Base-by-base conservation (phyloP, 2,113 vertebrate genomes). In the Syrrhaptes paradoxus region DNA sequence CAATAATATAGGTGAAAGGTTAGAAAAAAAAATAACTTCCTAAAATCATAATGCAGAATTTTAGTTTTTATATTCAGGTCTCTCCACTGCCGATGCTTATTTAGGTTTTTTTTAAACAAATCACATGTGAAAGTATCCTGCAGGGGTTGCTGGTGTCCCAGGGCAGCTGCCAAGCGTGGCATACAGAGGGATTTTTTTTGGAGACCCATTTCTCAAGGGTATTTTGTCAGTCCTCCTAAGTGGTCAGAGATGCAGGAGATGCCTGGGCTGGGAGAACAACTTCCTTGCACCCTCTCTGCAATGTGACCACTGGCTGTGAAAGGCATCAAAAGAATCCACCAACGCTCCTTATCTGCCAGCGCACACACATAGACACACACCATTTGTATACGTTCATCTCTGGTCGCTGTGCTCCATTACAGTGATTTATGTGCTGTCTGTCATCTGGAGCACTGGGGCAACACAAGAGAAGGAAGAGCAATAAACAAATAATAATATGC, bases 11-110 rank as follows among this genome's bases (percentile, higher is more conserved):
- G 68, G 88, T 77, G 65, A 52, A 80, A 90, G 70, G 61, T 90
- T 89, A 93, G 68, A 90, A 93, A 79, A 74, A 93, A 96, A 87
- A 87, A 78, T 67, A 90, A 82, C 92, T 93, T 85, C 71, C 54
- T 83, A 74, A 93, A 88, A 77, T n/a, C 28, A 46, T 41, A 70
- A 77, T 32, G 48, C 45, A n/a, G 45, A 57, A 62, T 32, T 82
- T 59, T 22, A 54, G 17, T 0, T 36, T 89, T 93, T 86, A 34
- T 65, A 34, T 51, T 67, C 26, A 31, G 43, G 6, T 73, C 57
- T 72, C 9, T 58, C 3, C 0, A 36, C 55, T 59, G n/a, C 51
- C 7, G 2, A 3, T 10, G 19, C 11, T 11, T 19, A 20, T 71
- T 54, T 57, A 28, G 13, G 1, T 1, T 13, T 55, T 59, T 29